phyloP scores from a whole-genome alignment of 2,113 vertebrate genomes.

The Callaeas wilsoni region DNA sequence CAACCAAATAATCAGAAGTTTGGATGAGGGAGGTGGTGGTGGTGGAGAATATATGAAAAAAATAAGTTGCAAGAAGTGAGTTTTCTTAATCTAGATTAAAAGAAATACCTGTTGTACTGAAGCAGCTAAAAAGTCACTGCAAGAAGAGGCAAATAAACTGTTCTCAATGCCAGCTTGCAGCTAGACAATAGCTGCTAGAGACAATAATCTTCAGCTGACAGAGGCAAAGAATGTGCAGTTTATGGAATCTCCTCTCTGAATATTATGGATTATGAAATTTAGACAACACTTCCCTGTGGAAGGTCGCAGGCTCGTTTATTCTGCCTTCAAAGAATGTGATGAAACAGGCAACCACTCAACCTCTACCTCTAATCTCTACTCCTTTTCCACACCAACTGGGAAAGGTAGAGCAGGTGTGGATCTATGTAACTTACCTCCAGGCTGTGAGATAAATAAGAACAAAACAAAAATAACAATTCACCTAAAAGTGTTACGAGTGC shows the following conservation, averaged over 20 bases:
- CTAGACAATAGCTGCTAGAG: background rate
- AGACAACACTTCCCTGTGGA: background rate
- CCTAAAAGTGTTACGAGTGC: background rate
- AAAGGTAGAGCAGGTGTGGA: background rate
- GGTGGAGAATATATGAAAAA: background rate
- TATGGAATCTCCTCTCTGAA: background rate
- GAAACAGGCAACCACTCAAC: background rate
- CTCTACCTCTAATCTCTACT: background rate
- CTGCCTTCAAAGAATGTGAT: background rate
- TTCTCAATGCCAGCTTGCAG: background rate
- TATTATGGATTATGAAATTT: background rate
- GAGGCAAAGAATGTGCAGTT: rapidly evolving
- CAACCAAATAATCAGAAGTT: background rate
- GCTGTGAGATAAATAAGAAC: background rate
- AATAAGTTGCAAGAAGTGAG: background rate
- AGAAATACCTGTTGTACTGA: background rate
- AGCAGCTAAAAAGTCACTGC: background rate
- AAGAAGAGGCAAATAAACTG: background rate
- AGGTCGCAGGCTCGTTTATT: background rate
- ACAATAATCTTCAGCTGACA: background rate
- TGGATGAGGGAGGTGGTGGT: background rate
- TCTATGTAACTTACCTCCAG: background rate
- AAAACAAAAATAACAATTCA: background rate
- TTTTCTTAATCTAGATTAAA: background rate
- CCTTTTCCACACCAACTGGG: background rate